These are phyloP conservation scores for Xiphophorus couchianus DNA, from an alignment of 2,113 vertebrate genomes.

Conservation along the genomic window DNA sequence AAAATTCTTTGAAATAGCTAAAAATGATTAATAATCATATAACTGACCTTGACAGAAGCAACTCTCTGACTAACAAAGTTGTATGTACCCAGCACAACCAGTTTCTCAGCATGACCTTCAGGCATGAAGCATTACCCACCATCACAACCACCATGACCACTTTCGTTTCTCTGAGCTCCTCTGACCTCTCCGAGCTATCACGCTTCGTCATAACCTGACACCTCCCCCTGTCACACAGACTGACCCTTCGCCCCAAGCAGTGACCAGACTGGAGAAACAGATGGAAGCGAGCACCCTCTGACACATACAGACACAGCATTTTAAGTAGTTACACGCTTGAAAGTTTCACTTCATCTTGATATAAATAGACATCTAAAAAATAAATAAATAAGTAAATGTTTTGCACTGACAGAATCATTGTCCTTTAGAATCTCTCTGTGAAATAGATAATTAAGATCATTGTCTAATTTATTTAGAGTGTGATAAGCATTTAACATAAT, in stretches of 20 bases:
- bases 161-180: constrained; percentile 42
- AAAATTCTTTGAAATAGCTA: background rate
- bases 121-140: constrained; percentile 16
- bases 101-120: constrained; percentile 51
- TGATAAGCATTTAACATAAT: constrained; percentile 10
- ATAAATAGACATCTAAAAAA: background rate
- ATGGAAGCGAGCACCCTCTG: constrained; percentile 44
- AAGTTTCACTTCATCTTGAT: constrained; percentile 5
- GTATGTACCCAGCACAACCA: constrained; percentile 6
- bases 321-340: background rate
- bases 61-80: constrained; percentile 27
- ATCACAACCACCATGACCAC: constrained; percentile 22
- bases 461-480: constrained; percentile 1
- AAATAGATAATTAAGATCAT: background rate
- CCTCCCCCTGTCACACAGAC: constrained; percentile 65
- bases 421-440: background rate
- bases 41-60: constrained; percentile 28
- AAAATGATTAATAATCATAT: background rate
- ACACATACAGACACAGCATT: constrained; percentile 39
- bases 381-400: background rate
- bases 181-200: constrained; percentile 50
- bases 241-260: constrained; percentile 69
- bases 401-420: background rate
- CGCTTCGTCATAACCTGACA: constrained; percentile 67
- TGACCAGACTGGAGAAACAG: constrained; percentile 58